Percentiles rank a stretch among this genome's conserved stretches.
Evolutionary conservation across 2,113 vertebrate species (phyloP).

Genomic region (Kobus ellipsiprymnus): DNA sequence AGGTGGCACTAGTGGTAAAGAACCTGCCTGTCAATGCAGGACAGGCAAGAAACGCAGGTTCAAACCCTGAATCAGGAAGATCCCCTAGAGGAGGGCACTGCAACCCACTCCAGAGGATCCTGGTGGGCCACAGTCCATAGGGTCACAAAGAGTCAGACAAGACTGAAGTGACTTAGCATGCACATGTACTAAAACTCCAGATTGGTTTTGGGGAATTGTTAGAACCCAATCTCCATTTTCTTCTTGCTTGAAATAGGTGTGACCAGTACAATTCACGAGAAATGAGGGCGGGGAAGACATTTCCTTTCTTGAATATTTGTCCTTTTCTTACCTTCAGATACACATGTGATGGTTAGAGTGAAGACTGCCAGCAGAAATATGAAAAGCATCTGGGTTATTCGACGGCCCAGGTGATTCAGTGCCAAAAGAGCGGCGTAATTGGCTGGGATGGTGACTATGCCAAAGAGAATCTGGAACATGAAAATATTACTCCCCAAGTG

Average conservation of each 20-base stretch:
- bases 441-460: constrained; percentile 79
- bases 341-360: constrained; percentile 66
- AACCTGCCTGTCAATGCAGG: background rate
- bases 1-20: background rate
- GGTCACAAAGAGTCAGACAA: background rate
- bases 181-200: background rate
- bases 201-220: background rate
- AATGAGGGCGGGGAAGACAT: background rate
- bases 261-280: background rate
- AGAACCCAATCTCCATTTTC: background rate
- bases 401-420: constrained; percentile 77
- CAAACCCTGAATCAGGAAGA: background rate
- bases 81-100: background rate
- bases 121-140: background rate
- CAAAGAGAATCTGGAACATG: constrained; percentile 81
- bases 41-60: background rate
- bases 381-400: constrained; percentile 72
- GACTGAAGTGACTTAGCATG: background rate
- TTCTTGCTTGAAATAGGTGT: background rate
- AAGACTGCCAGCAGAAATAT: constrained; percentile 77
- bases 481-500: constrained; percentile 82
- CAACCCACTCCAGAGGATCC: background rate
- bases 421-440: constrained; percentile 75
- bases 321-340: constrained; percentile 78
- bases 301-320: background rate